A percentile compares a stretch with the other conserved stretches of the same genome.
phyloP scores from a whole-genome alignment of 2,797 vertebrate genomes.

The Rousettus madagascariensis region DNA sequence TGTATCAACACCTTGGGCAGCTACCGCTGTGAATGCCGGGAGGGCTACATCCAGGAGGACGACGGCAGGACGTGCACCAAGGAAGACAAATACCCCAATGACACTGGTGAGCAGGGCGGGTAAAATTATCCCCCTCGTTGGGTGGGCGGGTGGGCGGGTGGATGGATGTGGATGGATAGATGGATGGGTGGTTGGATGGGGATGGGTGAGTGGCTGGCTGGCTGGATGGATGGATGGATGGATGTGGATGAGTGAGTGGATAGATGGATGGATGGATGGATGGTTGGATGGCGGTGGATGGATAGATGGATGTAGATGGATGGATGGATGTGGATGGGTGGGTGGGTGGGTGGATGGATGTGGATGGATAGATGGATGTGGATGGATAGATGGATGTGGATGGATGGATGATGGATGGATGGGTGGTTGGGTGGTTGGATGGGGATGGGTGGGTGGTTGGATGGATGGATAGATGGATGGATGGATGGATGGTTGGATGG shows the following conservation, averaged over 20 bases:
- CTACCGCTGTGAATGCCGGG: conserved; percentile 94
- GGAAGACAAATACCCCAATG: conserved; percentile 90
- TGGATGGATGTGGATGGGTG: background rate
- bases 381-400: no score
- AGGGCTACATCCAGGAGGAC: conserved; percentile 90
- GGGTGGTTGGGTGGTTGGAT: no score
- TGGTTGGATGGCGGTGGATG: background rate
- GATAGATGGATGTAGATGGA: no score
- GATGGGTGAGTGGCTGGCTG: no score
- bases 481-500: no score
- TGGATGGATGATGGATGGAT: no score
- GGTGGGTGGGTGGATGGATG: background rate
- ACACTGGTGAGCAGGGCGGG: conserved; percentile 45
- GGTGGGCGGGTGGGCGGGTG: background rate
- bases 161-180: background rate
- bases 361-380: background rate
- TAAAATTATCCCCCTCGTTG: fast-evolving
- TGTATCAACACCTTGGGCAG: conserved; percentile 94
- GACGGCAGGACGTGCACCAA: conserved; percentile 93
- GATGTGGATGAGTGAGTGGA: no score
- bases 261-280: fast-evolving
- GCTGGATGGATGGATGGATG: no score
- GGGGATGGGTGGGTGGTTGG: no score
- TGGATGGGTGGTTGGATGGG: fast-evolving
- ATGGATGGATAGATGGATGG: no score